phyloP scores from a whole-genome alignment of 1,140 invertebrate genomes.

The Aphis craccivora region DNA sequence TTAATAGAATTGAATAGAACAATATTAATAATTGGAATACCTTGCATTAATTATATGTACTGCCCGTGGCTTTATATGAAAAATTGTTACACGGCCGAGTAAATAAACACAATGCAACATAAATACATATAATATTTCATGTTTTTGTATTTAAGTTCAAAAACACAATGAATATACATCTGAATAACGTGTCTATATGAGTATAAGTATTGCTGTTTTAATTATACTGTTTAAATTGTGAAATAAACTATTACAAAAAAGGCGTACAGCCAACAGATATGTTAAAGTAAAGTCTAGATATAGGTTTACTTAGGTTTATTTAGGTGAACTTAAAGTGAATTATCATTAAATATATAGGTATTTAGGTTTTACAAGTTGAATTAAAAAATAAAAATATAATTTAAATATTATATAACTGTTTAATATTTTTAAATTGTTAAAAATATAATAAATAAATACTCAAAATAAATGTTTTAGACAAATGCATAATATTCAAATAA shows the following conservation, averaged over 20 bases:
- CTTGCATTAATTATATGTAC: constrained; percentile 2
- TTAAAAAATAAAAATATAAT: not conserved
- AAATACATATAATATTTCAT: not conserved
- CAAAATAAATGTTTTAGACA: not conserved
- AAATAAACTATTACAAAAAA: not conserved
- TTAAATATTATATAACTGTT: not conserved
- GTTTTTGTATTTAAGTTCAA: not conserved
- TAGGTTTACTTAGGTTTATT: no score
- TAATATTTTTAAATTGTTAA: not conserved
- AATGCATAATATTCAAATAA: not conserved
- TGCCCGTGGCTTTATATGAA: not conserved
- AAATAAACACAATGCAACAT: not conserved
- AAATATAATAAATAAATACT: not conserved
- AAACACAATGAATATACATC: not conserved
- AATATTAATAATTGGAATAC: constrained; percentile 16
- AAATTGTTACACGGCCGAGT: not conserved
- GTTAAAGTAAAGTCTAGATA: not conserved
- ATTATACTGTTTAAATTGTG: not conserved
- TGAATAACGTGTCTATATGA: not conserved
- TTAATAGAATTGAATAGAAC: not conserved
- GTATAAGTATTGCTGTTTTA: not conserved
- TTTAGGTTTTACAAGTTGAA: not conserved
- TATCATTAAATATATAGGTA: not conserved
- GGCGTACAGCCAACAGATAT: not conserved
- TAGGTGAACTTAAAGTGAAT: not conserved